Evolutionary conservation across 2,113 vertebrate genomes (phyloP).

Genomic region (Hippocampus comes): DNA sequence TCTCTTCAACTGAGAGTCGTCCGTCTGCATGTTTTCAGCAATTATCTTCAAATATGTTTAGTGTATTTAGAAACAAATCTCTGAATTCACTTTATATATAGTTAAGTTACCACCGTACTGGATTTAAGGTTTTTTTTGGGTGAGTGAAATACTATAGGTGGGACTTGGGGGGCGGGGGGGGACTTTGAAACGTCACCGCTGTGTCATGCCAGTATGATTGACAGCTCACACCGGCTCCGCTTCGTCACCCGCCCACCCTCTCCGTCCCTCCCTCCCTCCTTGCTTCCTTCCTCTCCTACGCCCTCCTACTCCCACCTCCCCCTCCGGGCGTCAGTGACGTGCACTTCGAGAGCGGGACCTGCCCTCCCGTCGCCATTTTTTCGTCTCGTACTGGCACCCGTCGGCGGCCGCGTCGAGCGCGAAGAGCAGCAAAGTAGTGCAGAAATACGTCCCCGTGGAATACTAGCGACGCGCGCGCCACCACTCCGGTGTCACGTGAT

Average conservation of each 20-base stretch:
- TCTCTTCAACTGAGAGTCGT: too few relatives aligned
- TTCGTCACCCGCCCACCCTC: slow-evolving; percentile 16
- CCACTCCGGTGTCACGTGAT: slow-evolving; percentile 1
- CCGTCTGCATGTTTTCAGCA: too few relatives aligned
- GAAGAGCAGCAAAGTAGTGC: slow-evolving; percentile 38
- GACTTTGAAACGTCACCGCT: not conserved
- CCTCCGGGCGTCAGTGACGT: slow-evolving; percentile 58
- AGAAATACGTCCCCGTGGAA: not conserved
- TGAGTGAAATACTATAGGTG: too few relatives aligned
- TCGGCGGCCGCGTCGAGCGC: slow-evolving; percentile 34
- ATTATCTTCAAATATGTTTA: too few relatives aligned
- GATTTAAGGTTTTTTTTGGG: too few relatives aligned
- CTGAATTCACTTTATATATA: too few relatives aligned
- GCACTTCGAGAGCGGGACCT: slow-evolving; percentile 63
- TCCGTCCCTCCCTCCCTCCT: not conserved
- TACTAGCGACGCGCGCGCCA: slow-evolving; percentile 5
- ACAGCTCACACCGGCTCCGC: slow-evolving; percentile 12
- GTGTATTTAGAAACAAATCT: too few relatives aligned
- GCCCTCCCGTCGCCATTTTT: slow-evolving; percentile 80
- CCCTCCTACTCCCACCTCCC: not conserved
- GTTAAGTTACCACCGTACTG: too few relatives aligned
- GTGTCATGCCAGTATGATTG: slow-evolving; percentile 42
- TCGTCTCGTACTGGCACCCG: slow-evolving; percentile 47
- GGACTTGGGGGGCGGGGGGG: too few relatives aligned
- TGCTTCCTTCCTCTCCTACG: too few relatives aligned